A percentile compares a stretch with the other conserved stretches of the same genome.
phyloP scores from a whole-genome alignment of 2,888 invertebrate species.

The Sinopyrophorus schimmeli region DNA sequence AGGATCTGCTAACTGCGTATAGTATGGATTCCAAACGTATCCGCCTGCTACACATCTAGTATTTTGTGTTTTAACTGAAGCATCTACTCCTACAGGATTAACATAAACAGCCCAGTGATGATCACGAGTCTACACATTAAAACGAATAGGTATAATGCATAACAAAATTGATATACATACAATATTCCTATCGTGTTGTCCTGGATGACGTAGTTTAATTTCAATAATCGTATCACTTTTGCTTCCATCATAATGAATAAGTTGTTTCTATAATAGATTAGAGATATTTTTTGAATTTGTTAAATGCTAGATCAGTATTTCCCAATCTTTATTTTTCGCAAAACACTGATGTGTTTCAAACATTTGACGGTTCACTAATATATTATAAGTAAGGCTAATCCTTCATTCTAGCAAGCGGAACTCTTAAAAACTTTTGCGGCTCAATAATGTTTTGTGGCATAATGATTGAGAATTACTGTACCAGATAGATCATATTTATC shows the following conservation, averaged over 20 bases:
- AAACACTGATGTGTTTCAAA: too few relatives aligned
- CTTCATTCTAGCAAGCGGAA: too few relatives aligned
- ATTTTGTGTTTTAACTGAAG: slow-evolving; percentile 74
- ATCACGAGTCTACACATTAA: slow-evolving; percentile 67
- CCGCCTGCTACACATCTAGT: slow-evolving; percentile 90
- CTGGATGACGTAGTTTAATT: slow-evolving; percentile 85
- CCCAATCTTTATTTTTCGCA: too few relatives aligned
- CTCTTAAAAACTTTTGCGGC: too few relatives aligned
- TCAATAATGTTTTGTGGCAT: too few relatives aligned
- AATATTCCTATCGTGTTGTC: slow-evolving; percentile 78
- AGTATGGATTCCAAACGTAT: slow-evolving; percentile 90
- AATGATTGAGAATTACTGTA: too few relatives aligned
- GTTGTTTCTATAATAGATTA: slow-evolving; percentile 67
- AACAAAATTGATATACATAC: slow-evolving; percentile 55
- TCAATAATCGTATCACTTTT: slow-evolving; percentile 89
- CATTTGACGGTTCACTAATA: too few relatives aligned
- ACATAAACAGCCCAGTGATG: slow-evolving; percentile 92
- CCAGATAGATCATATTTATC: background rate
- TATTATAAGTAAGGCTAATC: too few relatives aligned
- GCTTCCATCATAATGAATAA: slow-evolving; percentile 84
- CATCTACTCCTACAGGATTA: slow-evolving; percentile 90
- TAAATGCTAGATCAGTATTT: background rate
- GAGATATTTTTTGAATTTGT: background rate
- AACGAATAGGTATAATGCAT: background rate
- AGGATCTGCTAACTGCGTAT: slow-evolving; percentile 87